A percentile compares a stretch with the other conserved stretches of the same genome.
Conservation (phyloP, 2,797 vertebrate species). For the Loris lydekkerianus region DNA sequence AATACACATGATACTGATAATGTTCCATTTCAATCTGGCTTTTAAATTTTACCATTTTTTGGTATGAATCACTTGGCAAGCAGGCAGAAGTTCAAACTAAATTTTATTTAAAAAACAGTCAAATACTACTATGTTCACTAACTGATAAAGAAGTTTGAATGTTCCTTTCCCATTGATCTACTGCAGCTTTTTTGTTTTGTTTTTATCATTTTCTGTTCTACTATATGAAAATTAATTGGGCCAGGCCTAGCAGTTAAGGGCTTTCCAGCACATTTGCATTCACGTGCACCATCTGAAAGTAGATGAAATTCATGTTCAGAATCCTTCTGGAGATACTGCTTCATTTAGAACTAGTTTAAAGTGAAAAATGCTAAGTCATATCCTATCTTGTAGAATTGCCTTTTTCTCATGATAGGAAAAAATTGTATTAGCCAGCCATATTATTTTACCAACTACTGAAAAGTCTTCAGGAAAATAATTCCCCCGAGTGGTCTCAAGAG, state of each 20-base stretch:
- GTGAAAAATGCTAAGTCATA: background rate
- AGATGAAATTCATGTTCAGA: background rate
- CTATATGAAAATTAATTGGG: background rate
- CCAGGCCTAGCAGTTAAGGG: background rate
- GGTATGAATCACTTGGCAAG: background rate
- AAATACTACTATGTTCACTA: background rate
- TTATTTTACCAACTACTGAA: background rate
- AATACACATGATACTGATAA: background rate
- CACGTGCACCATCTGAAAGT: background rate
- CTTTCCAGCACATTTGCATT: rapidly evolving
- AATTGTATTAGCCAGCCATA: background rate
- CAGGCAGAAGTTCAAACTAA: background rate
- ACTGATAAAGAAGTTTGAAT: background rate
- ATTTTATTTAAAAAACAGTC: background rate
- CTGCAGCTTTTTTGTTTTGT: background rate
- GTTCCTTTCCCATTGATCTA: background rate
- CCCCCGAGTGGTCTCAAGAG: background rate
- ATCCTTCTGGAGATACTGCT: background rate
- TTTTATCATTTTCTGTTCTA: background rate
- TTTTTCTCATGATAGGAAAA: background rate
- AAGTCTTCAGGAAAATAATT: constrained; percentile 15
- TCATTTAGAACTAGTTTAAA: background rate
- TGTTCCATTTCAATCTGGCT: background rate
- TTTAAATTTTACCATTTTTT: constrained; percentile 14
- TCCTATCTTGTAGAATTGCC: background rate